Evolutionary conservation across 37 sponge, comb jelly and placozoan species (phyloP).

Genomic region (Dysidea cf. avara): DNA sequence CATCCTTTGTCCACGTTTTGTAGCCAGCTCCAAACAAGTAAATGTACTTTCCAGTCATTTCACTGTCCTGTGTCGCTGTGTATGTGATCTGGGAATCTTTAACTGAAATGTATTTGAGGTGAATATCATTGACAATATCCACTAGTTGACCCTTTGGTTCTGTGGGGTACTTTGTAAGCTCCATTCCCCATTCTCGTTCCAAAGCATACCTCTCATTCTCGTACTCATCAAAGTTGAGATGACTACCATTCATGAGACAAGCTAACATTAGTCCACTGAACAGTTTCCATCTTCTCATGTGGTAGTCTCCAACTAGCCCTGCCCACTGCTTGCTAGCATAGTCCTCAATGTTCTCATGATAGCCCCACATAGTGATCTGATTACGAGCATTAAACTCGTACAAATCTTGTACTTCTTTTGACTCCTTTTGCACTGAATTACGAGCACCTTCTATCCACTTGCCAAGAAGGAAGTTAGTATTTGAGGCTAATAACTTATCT

Average conservation of each 20-base stretch:
- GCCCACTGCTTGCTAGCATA: slow-evolving; percentile 74
- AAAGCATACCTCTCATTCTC: not conserved
- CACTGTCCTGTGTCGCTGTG: not conserved
- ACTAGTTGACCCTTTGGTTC: slow-evolving; percentile 36
- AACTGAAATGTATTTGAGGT: slow-evolving; percentile 25
- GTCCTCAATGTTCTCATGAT: slow-evolving; percentile 57
- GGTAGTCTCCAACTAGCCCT: slow-evolving; percentile 59
- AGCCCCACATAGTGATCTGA: slow-evolving; percentile 83
- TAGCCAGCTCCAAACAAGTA: not conserved
- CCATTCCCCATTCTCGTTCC: slow-evolving; percentile 12
- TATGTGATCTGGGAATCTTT: slow-evolving; percentile 8
- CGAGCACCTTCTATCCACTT: slow-evolving; percentile 66
- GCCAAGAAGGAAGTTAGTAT: slow-evolving; percentile 60
- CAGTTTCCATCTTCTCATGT: slow-evolving; percentile 51
- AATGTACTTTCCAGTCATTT: slow-evolving; percentile 6
- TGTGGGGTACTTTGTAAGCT: slow-evolving; percentile 36
- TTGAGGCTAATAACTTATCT: slow-evolving; percentile 31
- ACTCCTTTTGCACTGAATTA: not conserved
- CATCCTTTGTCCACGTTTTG: slow-evolving; percentile 18
- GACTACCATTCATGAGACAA: not conserved
- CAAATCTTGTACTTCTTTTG: slow-evolving; percentile 3
- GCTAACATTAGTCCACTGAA: slow-evolving; percentile 8
- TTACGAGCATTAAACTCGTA: slow-evolving; percentile 75
- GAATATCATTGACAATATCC: slow-evolving; percentile 8
- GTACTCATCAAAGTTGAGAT: slow-evolving; percentile 16